Evolutionary conservation across 1,140 invertebrate genomes (phyloP), one percentile per base, ranked within the genome.

Genomic region (Macrocentrus cingulum): DNA sequence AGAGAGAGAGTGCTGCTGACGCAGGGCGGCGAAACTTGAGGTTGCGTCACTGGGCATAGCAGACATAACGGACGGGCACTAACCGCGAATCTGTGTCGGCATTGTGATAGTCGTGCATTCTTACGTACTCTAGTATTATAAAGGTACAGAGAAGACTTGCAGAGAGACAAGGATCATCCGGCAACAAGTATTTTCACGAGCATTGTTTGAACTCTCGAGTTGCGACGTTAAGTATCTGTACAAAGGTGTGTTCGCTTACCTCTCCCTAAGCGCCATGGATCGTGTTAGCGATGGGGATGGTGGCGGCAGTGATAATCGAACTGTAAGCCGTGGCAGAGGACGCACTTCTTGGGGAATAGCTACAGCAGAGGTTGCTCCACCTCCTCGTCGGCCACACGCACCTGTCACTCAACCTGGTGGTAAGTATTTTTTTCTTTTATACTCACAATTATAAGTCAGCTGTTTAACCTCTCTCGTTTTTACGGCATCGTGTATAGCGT

Each of bases 1-100:
- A 29, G 9, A 29, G 9, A 29, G 4, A 29, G 25, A 29, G 25
- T 9, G 25, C 9, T n/a, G n/a, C n/a, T n/a, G n/a, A n/a, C n/a
- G n/a, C 25, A 5, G 25, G 25, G 25, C 25, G 25, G 4, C 9
- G 25, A 9, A 29, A 5, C 9, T 29, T 9, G 9, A n/a, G 7
- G 25, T 2, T 9, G 5, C 54, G 44, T 16, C 16, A 48, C 19
- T 56, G 44, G 29, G 25, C 4, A 9, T 9, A 5, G n/a, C 54
- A 44, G 54, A 56, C 44, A 56, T 56, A 56, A 56, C 54, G 54
- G 44, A 56, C 8, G 44, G 16, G 25, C 25, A n/a, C n/a, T 19
- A 29, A 54, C 16, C 44, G 54, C 29, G 44, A 56, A 56, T 56
- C 23, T 56, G 29, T 53, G 51, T 56, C 44, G 54, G 54, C 54